Evolutionary conservation across 2,888 invertebrate species (phyloP).

Genomic region (Danaus chrysippus): DNA sequence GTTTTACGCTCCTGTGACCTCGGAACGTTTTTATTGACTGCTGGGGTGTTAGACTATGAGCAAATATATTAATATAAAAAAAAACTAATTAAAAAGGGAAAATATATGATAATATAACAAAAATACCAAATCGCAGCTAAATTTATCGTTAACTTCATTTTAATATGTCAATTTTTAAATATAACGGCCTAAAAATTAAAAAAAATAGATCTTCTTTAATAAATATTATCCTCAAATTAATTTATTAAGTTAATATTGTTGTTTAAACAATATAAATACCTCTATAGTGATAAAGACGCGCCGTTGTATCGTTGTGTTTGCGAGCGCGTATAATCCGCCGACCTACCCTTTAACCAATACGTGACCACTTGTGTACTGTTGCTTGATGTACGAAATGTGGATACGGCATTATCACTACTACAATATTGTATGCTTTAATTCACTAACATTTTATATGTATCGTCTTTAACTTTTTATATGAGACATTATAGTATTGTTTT

Average conservation of each 20-base stretch:
- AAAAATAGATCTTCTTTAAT: no score
- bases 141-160: no score
- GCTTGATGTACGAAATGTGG: constrained; percentile 38
- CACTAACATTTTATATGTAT: no score
- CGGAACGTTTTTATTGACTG: constrained; percentile 45
- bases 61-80: no score
- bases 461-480: no score
- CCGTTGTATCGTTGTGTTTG: constrained; percentile 26
- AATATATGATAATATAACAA: no score
- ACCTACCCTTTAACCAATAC: constrained; percentile 75
- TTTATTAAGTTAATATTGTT: not conserved
- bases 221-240: no score
- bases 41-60: constrained; percentile 13
- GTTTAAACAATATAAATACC: constrained; percentile 14
- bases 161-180: no score
- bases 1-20: constrained; percentile 52
- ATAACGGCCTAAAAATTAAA: no score
- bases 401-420: constrained; percentile 33
- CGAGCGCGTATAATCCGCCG: constrained; percentile 58
- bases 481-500: no score
- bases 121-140: no score
- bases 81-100: no score
- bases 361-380: constrained; percentile 60
- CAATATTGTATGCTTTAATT: not conserved
- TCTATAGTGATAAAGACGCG: constrained; percentile 13